Percentiles rank a stretch among this genome's conserved stretches.
Evolutionary conservation across 2,888 invertebrate species (phyloP).

Genomic region (Drosophila phalerata): DNA sequence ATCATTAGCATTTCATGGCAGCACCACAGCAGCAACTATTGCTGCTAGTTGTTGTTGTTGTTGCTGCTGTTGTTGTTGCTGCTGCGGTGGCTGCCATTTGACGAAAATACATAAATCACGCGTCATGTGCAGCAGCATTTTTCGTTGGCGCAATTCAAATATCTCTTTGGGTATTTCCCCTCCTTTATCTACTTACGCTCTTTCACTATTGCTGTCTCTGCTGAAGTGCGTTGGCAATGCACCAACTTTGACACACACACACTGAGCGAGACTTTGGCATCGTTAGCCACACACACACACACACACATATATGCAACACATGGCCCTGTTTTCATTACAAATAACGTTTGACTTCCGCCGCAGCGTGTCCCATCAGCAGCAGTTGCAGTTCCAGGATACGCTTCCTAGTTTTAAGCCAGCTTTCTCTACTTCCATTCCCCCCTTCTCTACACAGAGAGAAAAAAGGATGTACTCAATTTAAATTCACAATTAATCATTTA

Average conservation of each 20-base stretch:
- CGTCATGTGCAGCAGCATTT: conserved; percentile 75
- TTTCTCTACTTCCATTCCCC: background rate
- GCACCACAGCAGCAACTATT: conserved; percentile 44
- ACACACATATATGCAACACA: conserved; percentile 61
- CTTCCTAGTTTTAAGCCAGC: conserved; percentile 39
- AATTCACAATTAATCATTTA: background rate
- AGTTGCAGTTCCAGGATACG: conserved; percentile 34
- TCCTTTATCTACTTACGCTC: background rate
- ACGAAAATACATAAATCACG: conserved; percentile 79
- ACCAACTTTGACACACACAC: conserved; percentile 60
- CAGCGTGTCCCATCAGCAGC: conserved; percentile 56
- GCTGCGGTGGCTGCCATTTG: conserved; percentile 72
- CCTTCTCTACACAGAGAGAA: background rate
- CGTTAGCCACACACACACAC: conserved; percentile 48
- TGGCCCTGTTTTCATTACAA: conserved; percentile 82
- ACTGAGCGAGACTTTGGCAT: conserved; percentile 52
- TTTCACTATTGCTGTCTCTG: conserved; percentile 10
- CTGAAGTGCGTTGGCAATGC: conserved; percentile 77
- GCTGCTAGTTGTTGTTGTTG: conserved; percentile 45
- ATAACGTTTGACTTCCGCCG: conserved; percentile 82
- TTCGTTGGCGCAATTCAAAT: conserved; percentile 71
- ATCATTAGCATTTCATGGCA: conserved; percentile 80
- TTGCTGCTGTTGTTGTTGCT: conserved; percentile 24
- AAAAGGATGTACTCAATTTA: background rate
- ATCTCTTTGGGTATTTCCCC: conserved; percentile 43